Conservation (phyloP, 2,888 invertebrate genomes). For the Allacma fusca region DNA sequence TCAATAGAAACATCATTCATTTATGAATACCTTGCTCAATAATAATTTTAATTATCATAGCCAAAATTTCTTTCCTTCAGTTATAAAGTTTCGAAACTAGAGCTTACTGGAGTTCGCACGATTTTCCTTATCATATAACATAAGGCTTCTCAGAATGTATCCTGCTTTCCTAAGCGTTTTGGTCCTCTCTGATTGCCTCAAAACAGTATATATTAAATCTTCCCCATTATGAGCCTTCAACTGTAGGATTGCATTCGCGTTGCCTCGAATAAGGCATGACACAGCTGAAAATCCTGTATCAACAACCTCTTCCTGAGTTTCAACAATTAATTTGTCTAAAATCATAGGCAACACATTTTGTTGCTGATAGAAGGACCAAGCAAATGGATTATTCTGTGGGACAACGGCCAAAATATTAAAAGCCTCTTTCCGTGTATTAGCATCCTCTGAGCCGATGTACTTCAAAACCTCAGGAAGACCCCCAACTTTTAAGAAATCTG, state of each 20-base stretch:
- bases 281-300: conserved; percentile 42
- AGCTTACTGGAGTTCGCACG: conserved; percentile 22
- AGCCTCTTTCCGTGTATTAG: conserved; percentile 30
- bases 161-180: conserved; percentile 39
- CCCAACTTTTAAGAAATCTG: conserved; percentile 41
- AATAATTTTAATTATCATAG: too few species aligned
- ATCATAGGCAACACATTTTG: conserved; percentile 39
- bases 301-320: conserved; percentile 30
- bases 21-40: too few species aligned
- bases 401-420: conserved; percentile 39
- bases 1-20: not conserved
- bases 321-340: conserved; percentile 34
- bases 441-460: conserved; percentile 22
- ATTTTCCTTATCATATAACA: conserved; percentile 38
- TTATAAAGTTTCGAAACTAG: too few species aligned
- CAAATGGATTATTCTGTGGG: conserved; percentile 42
- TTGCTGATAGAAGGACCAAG: conserved; percentile 35
- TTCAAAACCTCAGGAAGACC: conserved; percentile 38
- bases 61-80: too few species aligned
- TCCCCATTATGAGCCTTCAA: conserved; percentile 40
- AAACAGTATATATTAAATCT: conserved; percentile 41
- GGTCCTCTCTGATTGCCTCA: conserved; percentile 36
- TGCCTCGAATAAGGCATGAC: conserved; percentile 43
- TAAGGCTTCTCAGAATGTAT: conserved; percentile 39
- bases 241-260: conserved; percentile 40